Conservation (phyloP, 2,797 vertebrate species). For the Halcyon badia region DNA sequence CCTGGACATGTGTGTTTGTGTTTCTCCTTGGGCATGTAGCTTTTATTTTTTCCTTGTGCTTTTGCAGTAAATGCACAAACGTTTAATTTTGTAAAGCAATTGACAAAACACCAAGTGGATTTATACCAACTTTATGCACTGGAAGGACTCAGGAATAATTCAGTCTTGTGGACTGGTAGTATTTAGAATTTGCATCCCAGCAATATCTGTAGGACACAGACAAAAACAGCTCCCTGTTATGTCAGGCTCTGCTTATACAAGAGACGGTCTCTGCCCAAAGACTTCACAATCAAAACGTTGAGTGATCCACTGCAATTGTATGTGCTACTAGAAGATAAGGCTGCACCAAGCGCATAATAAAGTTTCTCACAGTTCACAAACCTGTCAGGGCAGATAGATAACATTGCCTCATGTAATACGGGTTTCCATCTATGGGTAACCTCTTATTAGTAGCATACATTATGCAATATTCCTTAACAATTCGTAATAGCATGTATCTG, state of each 20-base stretch:
- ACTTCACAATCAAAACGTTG: not conserved
- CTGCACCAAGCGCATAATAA: not conserved
- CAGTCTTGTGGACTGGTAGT: not conserved
- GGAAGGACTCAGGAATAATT: not conserved
- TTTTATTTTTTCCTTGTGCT: not conserved
- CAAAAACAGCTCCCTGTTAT: not conserved
- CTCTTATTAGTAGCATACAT: not conserved
- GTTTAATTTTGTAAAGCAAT: not conserved
- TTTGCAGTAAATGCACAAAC: not conserved
- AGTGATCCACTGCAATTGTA: not conserved
- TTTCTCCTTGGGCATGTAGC: not conserved
- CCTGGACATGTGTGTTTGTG: not conserved
- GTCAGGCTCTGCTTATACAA: not conserved
- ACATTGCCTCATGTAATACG: not conserved
- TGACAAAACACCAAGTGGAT: not conserved
- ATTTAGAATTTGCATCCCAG: not conserved
- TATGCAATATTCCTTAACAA: conserved; percentile 20
- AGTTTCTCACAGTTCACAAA: conserved; percentile 12
- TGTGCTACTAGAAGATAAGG: not conserved
- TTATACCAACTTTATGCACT: not conserved
- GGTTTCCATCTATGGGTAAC: not conserved
- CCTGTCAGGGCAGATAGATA: conserved; percentile 9
- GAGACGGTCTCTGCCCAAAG: not conserved
- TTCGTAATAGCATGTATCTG: not conserved
- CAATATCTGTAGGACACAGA: not conserved